A percentile compares a stretch with the other conserved stretches of the same genome.
Evolutionary conservation across 2,113 vertebrate genomes (phyloP).

Genomic region (Nesoenas mayeri): DNA sequence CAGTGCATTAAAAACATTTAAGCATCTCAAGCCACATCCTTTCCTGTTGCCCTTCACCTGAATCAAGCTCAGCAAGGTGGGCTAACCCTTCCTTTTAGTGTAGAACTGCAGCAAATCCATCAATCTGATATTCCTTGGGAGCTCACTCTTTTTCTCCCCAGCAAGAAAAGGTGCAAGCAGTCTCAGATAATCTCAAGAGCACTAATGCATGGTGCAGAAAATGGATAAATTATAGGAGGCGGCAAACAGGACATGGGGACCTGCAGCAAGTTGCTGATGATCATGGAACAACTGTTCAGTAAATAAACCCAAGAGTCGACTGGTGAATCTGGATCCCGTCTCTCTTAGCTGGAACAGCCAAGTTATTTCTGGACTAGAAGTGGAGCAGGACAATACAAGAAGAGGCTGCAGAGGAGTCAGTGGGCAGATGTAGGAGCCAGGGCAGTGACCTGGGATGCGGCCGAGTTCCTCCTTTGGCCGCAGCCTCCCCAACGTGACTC

Average conservation of each 20-base stretch:
- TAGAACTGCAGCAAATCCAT: background rate
- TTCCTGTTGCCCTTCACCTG: background rate
- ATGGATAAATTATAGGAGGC: background rate
- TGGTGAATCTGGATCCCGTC: rapidly evolving
- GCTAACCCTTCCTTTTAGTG: background rate
- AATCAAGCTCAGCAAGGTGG: background rate
- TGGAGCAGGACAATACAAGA: background rate
- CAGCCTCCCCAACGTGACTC: conserved; percentile 22
- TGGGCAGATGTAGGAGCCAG: background rate
- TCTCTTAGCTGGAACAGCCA: background rate
- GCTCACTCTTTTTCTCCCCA: background rate
- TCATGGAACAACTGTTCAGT: rapidly evolving
- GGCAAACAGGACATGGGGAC: rapidly evolving
- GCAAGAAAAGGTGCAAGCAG: background rate
- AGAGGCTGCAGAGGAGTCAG: background rate
- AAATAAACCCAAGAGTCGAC: background rate
- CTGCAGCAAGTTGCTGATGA: background rate
- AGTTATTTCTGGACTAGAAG: background rate
- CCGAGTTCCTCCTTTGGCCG: conserved; percentile 44
- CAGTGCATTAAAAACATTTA: background rate
- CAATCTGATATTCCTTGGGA: background rate
- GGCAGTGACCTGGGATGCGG: background rate
- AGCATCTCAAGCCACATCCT: conserved; percentile 47
- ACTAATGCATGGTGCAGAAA: background rate
- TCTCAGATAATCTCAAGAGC: background rate